Base-by-base conservation (phyloP, 1,140 invertebrate genomes). In the Xylocopa sonorina region DNA sequence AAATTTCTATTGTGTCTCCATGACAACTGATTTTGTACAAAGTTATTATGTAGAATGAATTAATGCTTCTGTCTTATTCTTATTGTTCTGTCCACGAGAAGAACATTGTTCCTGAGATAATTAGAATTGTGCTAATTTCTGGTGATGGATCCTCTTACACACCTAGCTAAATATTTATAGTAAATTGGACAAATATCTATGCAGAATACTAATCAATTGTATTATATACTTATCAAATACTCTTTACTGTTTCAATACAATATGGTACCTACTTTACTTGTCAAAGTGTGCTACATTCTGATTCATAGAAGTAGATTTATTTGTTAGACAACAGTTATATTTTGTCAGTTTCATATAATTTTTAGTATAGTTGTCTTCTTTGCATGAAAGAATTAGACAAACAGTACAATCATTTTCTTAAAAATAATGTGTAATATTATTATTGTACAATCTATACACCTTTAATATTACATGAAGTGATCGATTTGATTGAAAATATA, bases 251-350 rank as follows among this genome's bases (percentile, higher is more conserved):
- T 77, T 72, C 58, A 74, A 80, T 34, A 82, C 89, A 85, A 89
- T 81, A 90, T 89, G 91, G 90, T 91, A 92, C 92, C 92, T 91
- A 92, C 92, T 92, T 92, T 90, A 90, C 91, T 92, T 91, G 90
- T 92, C 92, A 92, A 92, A 93, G 92, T 91, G 90, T 92, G 87
- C 90, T 91, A 78, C 81, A 84, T 80, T 90, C 80, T 88, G 57
- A 89, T 88, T 89, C 82, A 82, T 90, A 90, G 87, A 87, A 81
- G 55, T 90, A 90, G 86, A 82, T 81, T 78, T 85, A 82, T 71
- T 88, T 57, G 24, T 78, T 85, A 81, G 51, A 68, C 71, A 34
- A 55, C 53, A 55, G 29, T 51, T 24, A 51, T 43, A 66, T 67
- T 16, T 68, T 32, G 34, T 57, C 24, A 53, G n/a, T 41, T 41